Percentiles rank a stretch among this genome's conserved stretches.
Evolutionary conservation across 2,113 vertebrate genomes (phyloP).

Genomic region (Thryonomys swinderianus): DNA sequence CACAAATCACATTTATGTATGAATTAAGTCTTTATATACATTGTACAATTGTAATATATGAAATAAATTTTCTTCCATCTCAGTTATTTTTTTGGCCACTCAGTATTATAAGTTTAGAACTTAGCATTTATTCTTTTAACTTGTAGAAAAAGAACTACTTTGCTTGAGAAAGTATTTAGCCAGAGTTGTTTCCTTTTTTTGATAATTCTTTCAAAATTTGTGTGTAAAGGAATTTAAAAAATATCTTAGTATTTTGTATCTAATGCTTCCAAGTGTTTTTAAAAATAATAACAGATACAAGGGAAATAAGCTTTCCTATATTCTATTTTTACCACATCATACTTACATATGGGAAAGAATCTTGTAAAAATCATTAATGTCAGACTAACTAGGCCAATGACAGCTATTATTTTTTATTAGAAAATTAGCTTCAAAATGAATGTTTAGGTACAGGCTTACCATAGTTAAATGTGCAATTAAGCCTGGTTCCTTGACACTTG

Average conservation of each 20-base stretch:
- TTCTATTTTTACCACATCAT: slow-evolving; percentile 27
- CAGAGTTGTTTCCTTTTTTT: slow-evolving; percentile 73
- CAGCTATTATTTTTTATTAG: slow-evolving; percentile 76
- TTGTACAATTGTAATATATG: slow-evolving; percentile 67
- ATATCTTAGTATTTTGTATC: not conserved
- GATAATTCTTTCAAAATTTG: slow-evolving; percentile 70
- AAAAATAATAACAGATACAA: not conserved
- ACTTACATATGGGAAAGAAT: slow-evolving; percentile 64
- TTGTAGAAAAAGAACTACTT: slow-evolving; percentile 80
- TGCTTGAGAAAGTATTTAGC: slow-evolving; percentile 79
- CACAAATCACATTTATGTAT: slow-evolving; percentile 64
- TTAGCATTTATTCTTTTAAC: slow-evolving; percentile 76
- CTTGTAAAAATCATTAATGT: slow-evolving; percentile 75
- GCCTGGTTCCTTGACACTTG: slow-evolving; percentile 49
- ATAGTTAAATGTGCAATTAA: slow-evolving; percentile 59
- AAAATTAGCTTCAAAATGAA: slow-evolving; percentile 71
- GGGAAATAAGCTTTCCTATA: slow-evolving; percentile 21
- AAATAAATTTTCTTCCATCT: slow-evolving; percentile 78
- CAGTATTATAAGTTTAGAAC: slow-evolving; percentile 83
- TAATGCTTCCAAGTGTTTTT: not conserved
- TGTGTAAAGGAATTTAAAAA: slow-evolving; percentile 7
- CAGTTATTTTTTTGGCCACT: slow-evolving; percentile 73
- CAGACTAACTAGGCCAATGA: slow-evolving; percentile 66
- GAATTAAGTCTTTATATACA: slow-evolving; percentile 54
- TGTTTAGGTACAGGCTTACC: slow-evolving; percentile 47